Percentiles rank a stretch among this genome's conserved stretches.
These are phyloP conservation scores for Serinus canaria DNA, from an alignment of 2,113 vertebrate genomes.

Conservation along the genomic window DNA sequence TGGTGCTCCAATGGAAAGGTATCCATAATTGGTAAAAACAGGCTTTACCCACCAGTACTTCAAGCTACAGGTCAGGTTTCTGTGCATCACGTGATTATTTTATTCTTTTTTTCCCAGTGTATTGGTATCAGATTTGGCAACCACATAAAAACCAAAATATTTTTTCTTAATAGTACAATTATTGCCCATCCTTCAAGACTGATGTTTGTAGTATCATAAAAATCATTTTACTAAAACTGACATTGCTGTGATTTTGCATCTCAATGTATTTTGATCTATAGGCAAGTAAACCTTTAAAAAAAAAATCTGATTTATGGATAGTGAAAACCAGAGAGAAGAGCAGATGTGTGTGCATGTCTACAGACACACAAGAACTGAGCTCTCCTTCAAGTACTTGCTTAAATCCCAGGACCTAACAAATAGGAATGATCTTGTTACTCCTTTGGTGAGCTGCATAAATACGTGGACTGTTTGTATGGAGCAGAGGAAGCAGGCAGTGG, in stretches of 20 bases:
- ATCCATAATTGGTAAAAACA: neutral
- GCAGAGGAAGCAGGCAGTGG: neutral
- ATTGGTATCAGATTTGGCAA: neutral
- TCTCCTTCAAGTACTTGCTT: neutral
- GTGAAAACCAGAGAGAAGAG: neutral
- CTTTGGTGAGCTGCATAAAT: neutral
- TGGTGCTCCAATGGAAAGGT: neutral
- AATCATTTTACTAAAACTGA: neutral
- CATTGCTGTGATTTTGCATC: neutral
- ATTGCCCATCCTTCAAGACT: neutral
- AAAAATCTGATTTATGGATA: neutral
- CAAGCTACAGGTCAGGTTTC: neutral
- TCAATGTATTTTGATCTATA: neutral
- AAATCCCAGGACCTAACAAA: neutral
- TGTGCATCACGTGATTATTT: neutral
- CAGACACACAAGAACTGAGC: neutral
- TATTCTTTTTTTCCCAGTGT: neutral
- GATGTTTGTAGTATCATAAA: neutral
- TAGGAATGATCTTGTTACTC: neutral
- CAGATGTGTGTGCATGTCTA: neutral
- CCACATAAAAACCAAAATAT: rapidly evolving
- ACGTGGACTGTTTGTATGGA: neutral
- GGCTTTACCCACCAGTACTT: neutral
- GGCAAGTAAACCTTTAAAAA: neutral
- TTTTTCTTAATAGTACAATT: neutral